Evolutionary conservation across 2,113 vertebrate species (phyloP).

Genomic region (Brachyhypopomus gauderio): DNA sequence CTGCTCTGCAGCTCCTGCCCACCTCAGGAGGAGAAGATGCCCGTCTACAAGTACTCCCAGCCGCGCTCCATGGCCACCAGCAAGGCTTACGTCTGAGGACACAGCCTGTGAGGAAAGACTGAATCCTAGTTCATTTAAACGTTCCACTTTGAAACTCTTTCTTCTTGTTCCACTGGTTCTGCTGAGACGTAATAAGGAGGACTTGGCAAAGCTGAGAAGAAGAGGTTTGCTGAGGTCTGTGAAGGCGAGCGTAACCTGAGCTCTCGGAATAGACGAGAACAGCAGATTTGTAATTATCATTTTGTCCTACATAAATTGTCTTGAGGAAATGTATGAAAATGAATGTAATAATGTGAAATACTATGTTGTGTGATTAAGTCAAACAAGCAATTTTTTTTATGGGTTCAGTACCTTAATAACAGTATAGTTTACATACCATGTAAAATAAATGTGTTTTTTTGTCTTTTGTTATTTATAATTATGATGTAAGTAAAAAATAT

Average conservation of each 20-base stretch:
- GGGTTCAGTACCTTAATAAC: no score
- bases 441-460: no score
- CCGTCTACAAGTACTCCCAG: slow-evolving; percentile 62
- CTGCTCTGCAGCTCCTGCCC: slow-evolving; percentile 91
- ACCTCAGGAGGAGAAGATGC: slow-evolving; percentile 69
- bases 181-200: neutral
- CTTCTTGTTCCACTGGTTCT: neutral
- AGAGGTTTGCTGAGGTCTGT: neutral
- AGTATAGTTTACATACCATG: no score
- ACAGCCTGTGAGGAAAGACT: slow-evolving; percentile 37
- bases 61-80: slow-evolving; percentile 66
- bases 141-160: neutral
- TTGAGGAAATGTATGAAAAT: no score
- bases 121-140: neutral
- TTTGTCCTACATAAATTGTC: no score
- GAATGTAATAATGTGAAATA: no score
- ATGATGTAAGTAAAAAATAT: no score
- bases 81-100: slow-evolving; percentile 69
- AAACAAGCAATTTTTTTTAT: no score
- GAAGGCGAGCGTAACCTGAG: neutral
- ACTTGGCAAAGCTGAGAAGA: neutral
- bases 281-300: no score
- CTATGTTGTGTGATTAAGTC: no score
- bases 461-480: no score
- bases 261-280: no score